Base-by-base conservation (phyloP, 2,888 invertebrate genomes). In the Epinotia ramella region DNA sequence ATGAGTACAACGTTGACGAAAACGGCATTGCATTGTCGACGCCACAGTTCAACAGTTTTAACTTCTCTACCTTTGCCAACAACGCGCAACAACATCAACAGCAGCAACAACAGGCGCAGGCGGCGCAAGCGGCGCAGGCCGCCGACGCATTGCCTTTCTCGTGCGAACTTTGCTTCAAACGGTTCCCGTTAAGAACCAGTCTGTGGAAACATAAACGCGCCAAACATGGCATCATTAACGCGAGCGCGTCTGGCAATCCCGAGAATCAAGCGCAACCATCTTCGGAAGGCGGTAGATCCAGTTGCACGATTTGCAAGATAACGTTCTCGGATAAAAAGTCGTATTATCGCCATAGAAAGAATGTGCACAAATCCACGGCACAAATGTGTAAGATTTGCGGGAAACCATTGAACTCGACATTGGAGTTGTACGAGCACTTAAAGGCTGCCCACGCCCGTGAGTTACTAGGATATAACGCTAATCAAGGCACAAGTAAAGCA, bases 311-410 rank as follows among this genome's bases (percentile, higher is more conserved):
- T 57, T 96, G 96, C 83, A 95, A 95, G 80, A 94, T 95, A 70
- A 94, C 95, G 16, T 96, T 96, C 84, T 91, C 93, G 1, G 95
- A 95, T 73, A 95, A 95, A 79, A 95, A 95, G 60, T 94, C 95
- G 12, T 96, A 95, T 78, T 95, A 95, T 69, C 93, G 95, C 0
- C 96, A 96, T 79, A 89, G 95, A 77, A 95, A 95, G 83, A 93
- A 92, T 75, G 94, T 95, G 44, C 95, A 95, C 83, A 95, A 93
- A 81, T 91, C 93, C 7, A 86, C 92, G 53, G 86, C 93, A 77
- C 95, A 95, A 81, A 95, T 95, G 85, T 96, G 96, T 81, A 95
- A 95, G 79, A 94, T 96, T 70, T 96, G 96, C 80, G 95, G 95
- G 1, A 96, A 96, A 78, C 92, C 94, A 0, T 95, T 96, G 68